Base-by-base conservation (phyloP, 1,140 invertebrate species). In the Eufriesea mexicana region DNA sequence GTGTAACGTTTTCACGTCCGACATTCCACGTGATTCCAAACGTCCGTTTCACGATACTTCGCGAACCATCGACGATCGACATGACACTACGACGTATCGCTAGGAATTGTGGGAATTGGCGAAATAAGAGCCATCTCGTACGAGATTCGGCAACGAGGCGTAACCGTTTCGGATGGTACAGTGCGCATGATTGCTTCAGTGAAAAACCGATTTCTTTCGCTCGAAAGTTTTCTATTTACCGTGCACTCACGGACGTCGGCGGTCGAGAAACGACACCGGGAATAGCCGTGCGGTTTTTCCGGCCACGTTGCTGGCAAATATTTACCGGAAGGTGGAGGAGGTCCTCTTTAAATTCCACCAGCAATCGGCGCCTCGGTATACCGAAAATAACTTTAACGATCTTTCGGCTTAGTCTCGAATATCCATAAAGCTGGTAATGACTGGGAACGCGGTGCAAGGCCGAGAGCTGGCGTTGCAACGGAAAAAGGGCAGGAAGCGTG, bases 271-370 rank as follows among this genome's bases (percentile, higher is more conserved):
- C 73, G 76, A 78, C 83, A 83, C 73, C 70, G 79, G 61, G 79
- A 84, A 85, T 64, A 71, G 79, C 47, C 59, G 64, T 61, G 74
- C 51, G 81, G 80, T 86, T 89, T 89, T 89, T 67, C 84, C 86
- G 79, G 64, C 55, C 79, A 80, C 76, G 73, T 82, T 85, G 75
- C 86, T 68, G 62, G 84, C 76, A 88, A 89, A 89, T 88, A 89
- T 89, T 89, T 89, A 83, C 79, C 55, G 72, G 79, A 86, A 88
- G 75, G 75, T 82, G 75, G 61, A 76, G 68, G 77, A 80, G 76
- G 79, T 77, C 79, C 86, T 86, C 76, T 88, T 86, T 74, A 84
- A 83, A 88, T 86, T 88, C 84, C 80, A 83, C 57, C 28, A 57
- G 71, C 72, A 72, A 84, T 85, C 83, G 74, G 75, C 83, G 83